Conservation (phyloP, 2,113 vertebrate genomes). For the Ploceus nigricollis region DNA sequence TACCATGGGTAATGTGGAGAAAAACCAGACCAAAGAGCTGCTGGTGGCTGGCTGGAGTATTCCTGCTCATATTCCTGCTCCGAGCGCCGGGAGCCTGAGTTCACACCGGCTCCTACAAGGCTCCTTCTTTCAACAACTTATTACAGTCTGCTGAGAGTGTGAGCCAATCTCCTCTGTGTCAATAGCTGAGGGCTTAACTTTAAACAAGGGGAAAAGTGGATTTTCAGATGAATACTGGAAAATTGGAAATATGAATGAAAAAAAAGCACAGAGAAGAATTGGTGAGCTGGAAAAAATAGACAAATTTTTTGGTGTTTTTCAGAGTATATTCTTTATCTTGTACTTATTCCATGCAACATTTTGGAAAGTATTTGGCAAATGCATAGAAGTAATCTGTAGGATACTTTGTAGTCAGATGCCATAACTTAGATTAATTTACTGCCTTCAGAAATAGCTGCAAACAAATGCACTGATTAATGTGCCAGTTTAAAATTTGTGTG, state of each 20-base stretch:
- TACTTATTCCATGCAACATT: background rate
- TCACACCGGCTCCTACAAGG: background rate
- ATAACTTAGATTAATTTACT: background rate
- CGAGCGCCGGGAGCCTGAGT: fast-evolving
- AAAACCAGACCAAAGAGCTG: background rate
- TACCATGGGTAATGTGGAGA: background rate
- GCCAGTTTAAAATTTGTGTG: background rate
- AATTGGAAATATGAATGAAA: background rate
- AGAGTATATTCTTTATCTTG: background rate
- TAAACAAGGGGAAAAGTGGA: background rate
- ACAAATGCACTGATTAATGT: background rate
- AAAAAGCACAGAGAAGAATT: background rate
- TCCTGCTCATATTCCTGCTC: background rate
- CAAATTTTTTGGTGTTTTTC: background rate
- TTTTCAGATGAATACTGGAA: conserved; percentile 13
- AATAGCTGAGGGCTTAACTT: background rate
- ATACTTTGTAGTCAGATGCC: background rate
- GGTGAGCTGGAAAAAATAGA: background rate
- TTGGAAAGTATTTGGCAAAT: conserved; percentile 20
- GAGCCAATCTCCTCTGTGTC: background rate
- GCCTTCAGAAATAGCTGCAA: background rate
- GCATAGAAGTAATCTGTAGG: background rate
- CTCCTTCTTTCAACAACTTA: background rate
- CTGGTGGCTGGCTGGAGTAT: background rate
- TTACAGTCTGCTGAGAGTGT: background rate